A percentile compares a stretch with the other conserved stretches of the same genome.
phyloP scores from a whole-genome alignment of 2,888 invertebrate genomes.

The Pocota personata region DNA sequence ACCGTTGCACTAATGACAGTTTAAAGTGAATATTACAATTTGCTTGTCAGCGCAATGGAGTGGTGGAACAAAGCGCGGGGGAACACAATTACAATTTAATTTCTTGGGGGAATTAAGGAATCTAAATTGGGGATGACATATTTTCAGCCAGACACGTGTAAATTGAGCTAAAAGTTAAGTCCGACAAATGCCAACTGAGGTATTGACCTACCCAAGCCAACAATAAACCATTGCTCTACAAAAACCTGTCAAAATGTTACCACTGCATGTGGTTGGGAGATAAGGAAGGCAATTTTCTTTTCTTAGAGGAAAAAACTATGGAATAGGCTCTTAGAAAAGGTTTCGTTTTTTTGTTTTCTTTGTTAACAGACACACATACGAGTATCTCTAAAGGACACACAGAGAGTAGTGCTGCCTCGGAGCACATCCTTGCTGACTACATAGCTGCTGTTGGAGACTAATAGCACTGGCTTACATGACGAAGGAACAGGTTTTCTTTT shows the following conservation, averaged over 20 bases:
- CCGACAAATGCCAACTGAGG: conserved; percentile 62
- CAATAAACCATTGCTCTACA: conserved; percentile 57
- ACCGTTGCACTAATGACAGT: conserved; percentile 70
- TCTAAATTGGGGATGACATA: conserved; percentile 36
- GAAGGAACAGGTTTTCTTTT: conserved; percentile 72
- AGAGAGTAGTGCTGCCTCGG: conserved; percentile 11
- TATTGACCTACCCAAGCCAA: conserved; percentile 55
- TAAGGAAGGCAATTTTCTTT: conserved; percentile 65
- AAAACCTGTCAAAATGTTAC: conserved; percentile 39
- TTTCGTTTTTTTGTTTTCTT: conserved; percentile 1
- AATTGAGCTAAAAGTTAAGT: conserved; percentile 54
- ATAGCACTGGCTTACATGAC: conserved; percentile 71
- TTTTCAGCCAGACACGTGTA: conserved; percentile 45
- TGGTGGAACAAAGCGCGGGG: background rate
- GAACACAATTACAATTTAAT: conserved; percentile 60
- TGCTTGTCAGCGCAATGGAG: conserved; percentile 11
- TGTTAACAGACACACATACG: no score
- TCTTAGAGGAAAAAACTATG: conserved; percentile 46
- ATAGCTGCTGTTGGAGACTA: conserved; percentile 43
- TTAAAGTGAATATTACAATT: conserved; percentile 65
- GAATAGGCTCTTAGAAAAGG: conserved; percentile 50
- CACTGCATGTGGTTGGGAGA: conserved; percentile 58
- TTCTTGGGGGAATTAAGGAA: conserved; percentile 25
- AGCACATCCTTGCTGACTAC: conserved; percentile 33
- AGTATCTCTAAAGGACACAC: conserved; percentile 64